phyloP scores from a whole-genome alignment of 2,888 invertebrate species.

The Tiliacea citrago region DNA sequence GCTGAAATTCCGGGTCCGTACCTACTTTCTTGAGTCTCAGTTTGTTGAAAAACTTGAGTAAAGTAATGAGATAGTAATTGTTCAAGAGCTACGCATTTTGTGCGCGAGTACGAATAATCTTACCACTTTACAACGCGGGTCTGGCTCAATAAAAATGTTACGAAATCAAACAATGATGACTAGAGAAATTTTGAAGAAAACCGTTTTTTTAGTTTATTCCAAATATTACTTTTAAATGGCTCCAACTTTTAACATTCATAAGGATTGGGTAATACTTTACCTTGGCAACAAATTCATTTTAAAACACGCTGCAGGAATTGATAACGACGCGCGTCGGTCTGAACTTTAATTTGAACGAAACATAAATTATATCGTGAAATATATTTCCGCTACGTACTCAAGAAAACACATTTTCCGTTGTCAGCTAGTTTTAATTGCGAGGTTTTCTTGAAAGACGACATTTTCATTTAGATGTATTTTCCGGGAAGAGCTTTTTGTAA shows the following conservation, averaged over 20 bases:
- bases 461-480: background rate
- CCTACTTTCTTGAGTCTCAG: background rate
- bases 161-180: background rate
- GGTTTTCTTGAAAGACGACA: background rate
- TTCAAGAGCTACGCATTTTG: background rate
- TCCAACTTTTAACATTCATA: too few relatives aligned
- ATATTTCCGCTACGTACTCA: background rate
- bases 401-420: background rate
- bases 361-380: constrained; percentile 1
- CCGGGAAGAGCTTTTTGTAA: background rate
- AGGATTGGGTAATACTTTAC: background rate
- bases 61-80: constrained; percentile 3
- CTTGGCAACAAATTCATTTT: background rate
- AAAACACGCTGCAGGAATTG: background rate
- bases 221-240: background rate
- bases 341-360: background rate
- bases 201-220: background rate
- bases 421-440: constrained; percentile 7
- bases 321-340: too few relatives aligned
- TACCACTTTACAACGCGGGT: background rate
- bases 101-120: background rate
- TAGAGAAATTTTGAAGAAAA: background rate
- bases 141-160: background rate
- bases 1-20: background rate
- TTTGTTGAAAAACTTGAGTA: constrained; percentile 4